Percentiles rank a stretch among this genome's conserved stretches.
Conservation (phyloP, 2,888 invertebrate genomes). For the Uloborus plumipes region DNA sequence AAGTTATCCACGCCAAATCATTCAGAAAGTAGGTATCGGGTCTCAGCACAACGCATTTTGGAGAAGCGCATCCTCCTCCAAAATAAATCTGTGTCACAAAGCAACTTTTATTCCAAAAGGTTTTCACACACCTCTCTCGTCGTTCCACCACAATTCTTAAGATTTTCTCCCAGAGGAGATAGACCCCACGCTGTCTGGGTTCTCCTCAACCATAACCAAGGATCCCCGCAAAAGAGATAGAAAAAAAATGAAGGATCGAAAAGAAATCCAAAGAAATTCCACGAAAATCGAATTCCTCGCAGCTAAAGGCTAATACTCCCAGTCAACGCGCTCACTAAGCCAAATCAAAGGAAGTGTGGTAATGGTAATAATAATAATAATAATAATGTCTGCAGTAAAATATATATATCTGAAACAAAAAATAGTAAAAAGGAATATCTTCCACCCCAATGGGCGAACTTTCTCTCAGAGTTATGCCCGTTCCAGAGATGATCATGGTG, state of each 20-base stretch:
- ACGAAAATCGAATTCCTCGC: conserved; percentile 29
- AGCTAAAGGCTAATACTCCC: conserved; percentile 17
- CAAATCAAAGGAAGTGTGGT: conserved; percentile 33
- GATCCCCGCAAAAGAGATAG: not conserved
- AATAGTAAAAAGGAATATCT: conserved; percentile 12
- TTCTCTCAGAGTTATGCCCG: conserved; percentile 32
- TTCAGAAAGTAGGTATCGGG: too few species aligned
- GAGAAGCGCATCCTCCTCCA: too few species aligned
- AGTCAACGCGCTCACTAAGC: conserved; percentile 29
- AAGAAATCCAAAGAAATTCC: conserved; percentile 30
- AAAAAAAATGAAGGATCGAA: conserved; percentile 10
- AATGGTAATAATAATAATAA: conserved; percentile 17
- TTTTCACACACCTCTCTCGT: too few species aligned
- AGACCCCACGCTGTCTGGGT: not conserved
- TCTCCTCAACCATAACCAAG: not conserved
- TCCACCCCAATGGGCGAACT: conserved; percentile 23
- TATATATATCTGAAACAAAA: conserved; percentile 13
- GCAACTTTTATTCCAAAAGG: too few species aligned
- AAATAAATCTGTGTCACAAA: too few species aligned
- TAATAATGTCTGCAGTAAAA: conserved; percentile 44
- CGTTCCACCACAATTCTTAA: too few species aligned
- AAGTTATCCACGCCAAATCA: too few species aligned
- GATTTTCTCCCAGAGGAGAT: not conserved
- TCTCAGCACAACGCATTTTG: too few species aligned
- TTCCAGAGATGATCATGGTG: conserved; percentile 36